Evolutionary conservation across 2,797 vertebrate genomes (phyloP).

Genomic region (Gouania willdenowi): DNA sequence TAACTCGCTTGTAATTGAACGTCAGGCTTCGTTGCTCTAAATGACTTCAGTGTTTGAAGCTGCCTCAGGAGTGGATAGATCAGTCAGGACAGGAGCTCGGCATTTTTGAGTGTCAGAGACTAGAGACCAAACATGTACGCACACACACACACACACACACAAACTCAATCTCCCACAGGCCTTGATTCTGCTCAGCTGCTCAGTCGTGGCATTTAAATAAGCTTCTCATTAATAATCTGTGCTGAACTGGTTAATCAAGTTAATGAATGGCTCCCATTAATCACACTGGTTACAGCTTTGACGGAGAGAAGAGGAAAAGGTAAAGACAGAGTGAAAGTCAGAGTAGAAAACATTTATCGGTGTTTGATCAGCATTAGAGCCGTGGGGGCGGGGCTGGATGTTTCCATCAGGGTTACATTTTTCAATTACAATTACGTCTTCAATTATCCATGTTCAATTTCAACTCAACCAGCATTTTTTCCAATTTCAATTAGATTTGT

Average conservation of each 20-base stretch:
- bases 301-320: constrained; percentile 19
- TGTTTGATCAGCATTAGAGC: no score
- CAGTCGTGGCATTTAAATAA: constrained; percentile 71
- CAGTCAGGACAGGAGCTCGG: constrained; percentile 23
- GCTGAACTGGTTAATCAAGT: constrained; percentile 73
- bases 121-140: constrained; percentile 1
- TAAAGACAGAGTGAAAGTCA: constrained; percentile 2
- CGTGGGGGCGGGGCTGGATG: no score
- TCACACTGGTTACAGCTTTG: constrained; percentile 49
- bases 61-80: constrained; percentile 16
- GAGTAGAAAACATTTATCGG: constrained; percentile 1
- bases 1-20: constrained; percentile 29
- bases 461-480: no score
- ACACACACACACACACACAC: constrained; percentile 14
- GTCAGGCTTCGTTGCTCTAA: constrained; percentile 14
- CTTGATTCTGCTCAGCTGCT: constrained; percentile 57
- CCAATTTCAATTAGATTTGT: no score
- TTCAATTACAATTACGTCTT: no score
- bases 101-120: constrained; percentile 17
- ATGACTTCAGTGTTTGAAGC: constrained; percentile 15
- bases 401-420: no score
- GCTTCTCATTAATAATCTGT: constrained; percentile 74
- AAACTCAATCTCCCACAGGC: constrained; percentile 61
- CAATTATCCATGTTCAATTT: no score
- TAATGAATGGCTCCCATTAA: constrained; percentile 75